phyloP scores from a whole-genome alignment of 2,888 invertebrate genomes.

The Eristalinus sepulchralis region DNA sequence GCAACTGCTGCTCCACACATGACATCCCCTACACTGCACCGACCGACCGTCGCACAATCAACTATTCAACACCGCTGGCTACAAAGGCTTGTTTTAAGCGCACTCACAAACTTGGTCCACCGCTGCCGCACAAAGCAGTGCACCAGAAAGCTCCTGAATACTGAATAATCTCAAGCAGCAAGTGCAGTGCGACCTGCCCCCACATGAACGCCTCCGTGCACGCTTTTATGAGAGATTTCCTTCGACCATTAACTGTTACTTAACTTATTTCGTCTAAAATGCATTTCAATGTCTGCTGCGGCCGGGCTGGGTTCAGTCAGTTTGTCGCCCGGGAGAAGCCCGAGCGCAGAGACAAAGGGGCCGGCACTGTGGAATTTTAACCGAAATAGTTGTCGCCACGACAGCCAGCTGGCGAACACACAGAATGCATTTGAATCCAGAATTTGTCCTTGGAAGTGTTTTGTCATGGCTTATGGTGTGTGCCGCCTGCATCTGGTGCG shows the following conservation, averaged over 20 bases:
- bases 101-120: background rate
- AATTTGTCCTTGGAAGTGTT: background rate
- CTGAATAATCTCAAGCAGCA: constrained; percentile 50
- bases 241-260: constrained; percentile 61
- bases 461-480: background rate
- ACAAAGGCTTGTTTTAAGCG: background rate
- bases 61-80: background rate
- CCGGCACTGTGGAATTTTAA: constrained; percentile 20
- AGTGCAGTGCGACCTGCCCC: constrained; percentile 19
- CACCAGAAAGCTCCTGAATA: constrained; percentile 26
- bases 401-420: background rate
- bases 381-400: constrained; percentile 25
- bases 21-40: background rate
- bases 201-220: background rate
- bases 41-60: background rate
- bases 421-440: background rate
- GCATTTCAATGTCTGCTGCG: constrained; percentile 37
- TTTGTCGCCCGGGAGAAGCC: background rate
- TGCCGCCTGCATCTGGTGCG: background rate
- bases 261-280: constrained; percentile 58
- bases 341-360: constrained; percentile 26
- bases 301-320: background rate
- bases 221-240: constrained; percentile 34
- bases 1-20: background rate
- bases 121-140: constrained; percentile 4